Evolutionary conservation across 2,888 invertebrate genomes (phyloP).

Genomic region (Caenorhabditis angaria): DNA sequence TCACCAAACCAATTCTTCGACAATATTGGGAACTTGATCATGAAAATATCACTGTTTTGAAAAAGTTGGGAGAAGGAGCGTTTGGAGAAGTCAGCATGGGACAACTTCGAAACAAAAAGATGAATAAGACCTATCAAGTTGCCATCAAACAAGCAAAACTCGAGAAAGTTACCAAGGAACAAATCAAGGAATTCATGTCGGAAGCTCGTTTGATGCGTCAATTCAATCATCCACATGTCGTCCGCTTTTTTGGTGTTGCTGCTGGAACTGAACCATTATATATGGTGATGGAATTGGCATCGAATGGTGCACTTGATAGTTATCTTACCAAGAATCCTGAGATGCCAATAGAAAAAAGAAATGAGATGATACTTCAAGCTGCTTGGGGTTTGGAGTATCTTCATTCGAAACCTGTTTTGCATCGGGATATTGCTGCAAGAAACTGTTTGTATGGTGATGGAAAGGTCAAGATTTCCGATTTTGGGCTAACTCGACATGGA

Average conservation of each 20-base stretch:
- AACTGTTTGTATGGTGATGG: constrained; percentile 48
- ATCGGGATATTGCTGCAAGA: constrained; percentile 55
- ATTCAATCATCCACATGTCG: constrained; percentile 56
- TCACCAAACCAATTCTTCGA: constrained; percentile 25
- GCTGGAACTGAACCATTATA: constrained; percentile 55
- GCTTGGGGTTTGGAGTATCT: constrained; percentile 52
- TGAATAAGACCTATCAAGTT: constrained; percentile 7
- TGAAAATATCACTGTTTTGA: constrained; percentile 49
- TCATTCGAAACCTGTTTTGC: constrained; percentile 44
- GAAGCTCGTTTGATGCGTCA: constrained; percentile 59
- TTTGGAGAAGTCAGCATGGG: constrained; percentile 62
- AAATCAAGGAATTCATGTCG: constrained; percentile 57
- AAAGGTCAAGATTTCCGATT: constrained; percentile 51
- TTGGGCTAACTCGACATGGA: constrained; percentile 52
- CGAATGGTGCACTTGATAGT: constrained; percentile 51
- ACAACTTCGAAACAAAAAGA: constrained; percentile 7
- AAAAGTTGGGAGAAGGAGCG: constrained; percentile 63
- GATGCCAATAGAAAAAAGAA: constrained; percentile 30
- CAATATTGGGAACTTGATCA: constrained; percentile 61
- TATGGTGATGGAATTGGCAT: constrained; percentile 58
- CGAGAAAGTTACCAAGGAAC: constrained; percentile 55
- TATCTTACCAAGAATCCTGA: constrained; percentile 52
- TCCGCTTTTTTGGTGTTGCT: constrained; percentile 55
- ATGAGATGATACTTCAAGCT: constrained; percentile 40
- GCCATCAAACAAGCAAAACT: constrained; percentile 52